Conservation (phyloP, 2,113 vertebrate species). For the Indicator maculatus region DNA sequence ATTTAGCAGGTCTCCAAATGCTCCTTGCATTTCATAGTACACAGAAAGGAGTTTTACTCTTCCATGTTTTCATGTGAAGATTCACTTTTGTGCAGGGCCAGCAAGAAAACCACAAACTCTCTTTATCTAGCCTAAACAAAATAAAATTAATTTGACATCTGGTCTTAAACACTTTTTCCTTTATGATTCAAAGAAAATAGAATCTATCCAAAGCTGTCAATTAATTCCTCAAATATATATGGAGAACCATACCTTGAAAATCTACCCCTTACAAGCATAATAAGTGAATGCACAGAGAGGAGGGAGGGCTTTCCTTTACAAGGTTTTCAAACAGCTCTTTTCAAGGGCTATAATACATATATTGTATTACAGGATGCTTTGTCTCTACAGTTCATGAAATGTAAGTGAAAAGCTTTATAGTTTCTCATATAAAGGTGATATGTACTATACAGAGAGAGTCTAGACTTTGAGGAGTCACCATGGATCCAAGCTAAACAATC, state of each 20-base stretch:
- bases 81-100: conserved; percentile 36
- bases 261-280: not conserved
- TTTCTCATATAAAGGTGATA: not conserved
- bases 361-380: not conserved
- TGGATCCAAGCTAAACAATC: not conserved
- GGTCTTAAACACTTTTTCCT: conserved; percentile 34
- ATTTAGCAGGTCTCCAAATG: conserved; percentile 1
- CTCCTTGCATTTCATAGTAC: not conserved
- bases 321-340: conserved; percentile 18
- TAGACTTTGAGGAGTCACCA: not conserved
- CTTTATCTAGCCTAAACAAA: conserved; percentile 1
- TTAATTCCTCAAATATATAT: conserved; percentile 47
- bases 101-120: conserved; percentile 33
- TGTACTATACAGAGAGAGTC: not conserved
- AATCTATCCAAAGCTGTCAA: conserved; percentile 42
- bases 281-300: not conserved
- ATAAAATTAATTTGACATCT: conserved; percentile 51
- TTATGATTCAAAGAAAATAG: conserved; percentile 34
- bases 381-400: not conserved
- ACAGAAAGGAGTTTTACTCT: not conserved
- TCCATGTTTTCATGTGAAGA: conserved; percentile 32
- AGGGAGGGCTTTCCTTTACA: not conserved
- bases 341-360: not conserved
- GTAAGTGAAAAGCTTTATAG: conserved; percentile 1
- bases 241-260: conserved; percentile 42